Evolutionary conservation across 2,888 invertebrate genomes (phyloP).

Genomic region (Tanypteryx hageni): DNA sequence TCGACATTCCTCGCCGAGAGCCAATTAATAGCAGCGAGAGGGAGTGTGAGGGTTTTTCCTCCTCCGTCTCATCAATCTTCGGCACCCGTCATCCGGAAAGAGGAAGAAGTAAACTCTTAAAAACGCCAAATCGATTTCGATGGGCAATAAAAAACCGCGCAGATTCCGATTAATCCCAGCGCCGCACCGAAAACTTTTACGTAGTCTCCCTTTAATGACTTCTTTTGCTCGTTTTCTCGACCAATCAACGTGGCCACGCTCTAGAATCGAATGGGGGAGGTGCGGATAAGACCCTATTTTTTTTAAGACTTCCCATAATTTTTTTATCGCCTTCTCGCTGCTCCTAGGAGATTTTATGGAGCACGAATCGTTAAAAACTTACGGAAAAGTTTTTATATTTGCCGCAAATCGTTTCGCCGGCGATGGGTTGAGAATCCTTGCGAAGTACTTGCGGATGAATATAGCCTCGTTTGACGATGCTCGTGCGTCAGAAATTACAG

Average conservation of each 20-base stretch:
- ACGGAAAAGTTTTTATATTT: neutral
- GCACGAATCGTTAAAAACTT: neutral
- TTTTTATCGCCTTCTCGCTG: neutral
- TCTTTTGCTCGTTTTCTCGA: neutral
- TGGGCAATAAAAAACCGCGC: neutral
- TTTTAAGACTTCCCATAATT: too few relatives aligned
- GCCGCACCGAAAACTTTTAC: neutral
- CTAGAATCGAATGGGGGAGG: too few relatives aligned
- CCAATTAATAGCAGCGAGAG: too few relatives aligned
- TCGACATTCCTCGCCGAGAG: neutral
- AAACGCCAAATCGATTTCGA: neutral
- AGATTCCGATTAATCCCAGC: neutral
- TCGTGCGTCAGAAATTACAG: too few relatives aligned
- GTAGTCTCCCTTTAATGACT: neutral
- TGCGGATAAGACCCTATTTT: too few relatives aligned
- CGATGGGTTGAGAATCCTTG: too few relatives aligned
- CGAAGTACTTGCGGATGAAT: too few relatives aligned
- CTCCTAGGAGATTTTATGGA: neutral
- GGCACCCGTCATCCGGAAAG: neutral
- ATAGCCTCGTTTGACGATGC: too few relatives aligned
- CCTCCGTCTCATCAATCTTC: neutral
- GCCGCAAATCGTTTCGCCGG: slow-evolving; percentile 4
- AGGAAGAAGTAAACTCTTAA: neutral
- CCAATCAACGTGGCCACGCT: neutral
- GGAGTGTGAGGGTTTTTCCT: neutral